Evolutionary conservation across 2,113 vertebrate species (phyloP), one percentile per base, ranked within the genome.

Genomic region (Corythoichthys haematopterus): DNA sequence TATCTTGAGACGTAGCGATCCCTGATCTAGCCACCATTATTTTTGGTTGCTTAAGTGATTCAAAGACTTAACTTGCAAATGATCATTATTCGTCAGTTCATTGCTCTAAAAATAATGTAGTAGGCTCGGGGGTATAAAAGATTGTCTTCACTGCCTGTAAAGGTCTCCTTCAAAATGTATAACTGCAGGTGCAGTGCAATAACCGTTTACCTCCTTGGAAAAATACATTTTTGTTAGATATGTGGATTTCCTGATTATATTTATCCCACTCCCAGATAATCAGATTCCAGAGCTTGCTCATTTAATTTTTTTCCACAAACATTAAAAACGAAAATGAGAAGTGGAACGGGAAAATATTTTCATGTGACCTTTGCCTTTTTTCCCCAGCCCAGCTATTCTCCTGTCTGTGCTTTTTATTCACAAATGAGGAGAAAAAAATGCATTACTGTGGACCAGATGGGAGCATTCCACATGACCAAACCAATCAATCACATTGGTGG

Each of bases 381-480:
- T 80, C 91, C 90, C 85, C 65, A 91, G 88, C 89, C 82, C 81
- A 85, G 91, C 89, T 89, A 89, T 91, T 88, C 89, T 90, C 84
- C 91, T 91, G 93, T 90, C 90, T 92, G 88, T 75, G 80, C 92
- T 92, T 84, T 84, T 92, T 90, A 89, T 92, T 90, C 85, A 90
- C 84, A 81, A 90, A 91, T 89, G 80, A 85, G 77, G 43, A 13
- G 73, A 68, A 82, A 90, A 87, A 91, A 89, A 89, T 92, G 93
- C 94, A 97, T 97, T 96, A 96, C 95, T 95, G 94, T 86, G 86
- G 95, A 98, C 93, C 97, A 99, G 97, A 98, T 99, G 97, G 97
- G 97, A 95, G 96, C 97, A 99, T 98, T 99, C 96, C 97, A 98
- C 97, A 99, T 98, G 97, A 98, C 95, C 97, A 98, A 97, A 97